phyloP scores from a whole-genome alignment of 2,888 invertebrate species.

The Mesorhabditis belari region DNA sequence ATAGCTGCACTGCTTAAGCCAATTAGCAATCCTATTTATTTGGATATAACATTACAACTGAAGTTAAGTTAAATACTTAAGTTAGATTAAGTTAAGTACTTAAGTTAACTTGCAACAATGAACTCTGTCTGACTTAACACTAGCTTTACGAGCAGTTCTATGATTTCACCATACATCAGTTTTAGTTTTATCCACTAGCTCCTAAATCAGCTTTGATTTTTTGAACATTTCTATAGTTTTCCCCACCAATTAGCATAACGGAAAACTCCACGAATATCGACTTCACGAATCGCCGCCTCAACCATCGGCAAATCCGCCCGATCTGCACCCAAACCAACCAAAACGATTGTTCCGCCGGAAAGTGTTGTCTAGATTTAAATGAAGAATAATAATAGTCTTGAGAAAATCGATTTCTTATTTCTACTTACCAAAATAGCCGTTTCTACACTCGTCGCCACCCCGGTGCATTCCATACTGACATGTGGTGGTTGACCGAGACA shows the following conservation, averaged over 20 bases:
- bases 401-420: not conserved
- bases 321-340: slow-evolving; percentile 78
- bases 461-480: slow-evolving; percentile 32
- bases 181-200: no score
- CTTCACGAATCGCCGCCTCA: slow-evolving; percentile 73
- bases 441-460: slow-evolving; percentile 28
- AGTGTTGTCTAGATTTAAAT: slow-evolving; percentile 67
- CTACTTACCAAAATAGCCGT: slow-evolving; percentile 27
- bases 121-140: no score
- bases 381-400: not conserved
- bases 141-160: not conserved
- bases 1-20: no score
- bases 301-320: slow-evolving; percentile 76
- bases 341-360: slow-evolving; percentile 75
- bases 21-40: no score
- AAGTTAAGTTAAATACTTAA: no score
- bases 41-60: no score
- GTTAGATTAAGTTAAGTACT: no score
- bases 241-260: slow-evolving; percentile 79
- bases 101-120: no score
- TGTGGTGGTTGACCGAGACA: slow-evolving; percentile 20
- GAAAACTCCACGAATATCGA: slow-evolving; percentile 86
- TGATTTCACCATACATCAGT: no score
- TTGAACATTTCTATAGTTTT: not conserved
- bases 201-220: no score